Base-by-base conservation (phyloP, 2,797 vertebrate genomes). In the Oreonectes daqikongensis region DNA sequence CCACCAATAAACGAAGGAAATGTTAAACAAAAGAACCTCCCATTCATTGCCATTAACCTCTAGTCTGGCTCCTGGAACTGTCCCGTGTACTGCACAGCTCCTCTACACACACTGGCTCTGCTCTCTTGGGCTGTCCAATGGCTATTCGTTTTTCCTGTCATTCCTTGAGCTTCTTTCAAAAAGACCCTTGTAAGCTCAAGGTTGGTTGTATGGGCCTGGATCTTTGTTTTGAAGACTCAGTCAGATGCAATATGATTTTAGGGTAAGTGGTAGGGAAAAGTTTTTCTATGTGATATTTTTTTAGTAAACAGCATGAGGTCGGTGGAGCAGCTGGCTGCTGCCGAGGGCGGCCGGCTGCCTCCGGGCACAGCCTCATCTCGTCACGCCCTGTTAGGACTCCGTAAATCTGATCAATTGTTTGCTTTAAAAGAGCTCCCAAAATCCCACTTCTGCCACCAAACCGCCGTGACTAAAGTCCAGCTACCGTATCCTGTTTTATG, bases 11-110 rank as follows among this genome's bases (percentile, higher is more conserved):
- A 94, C 92, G 92, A 91, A 92, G 92, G 89, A 91, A 94, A 92
- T 89, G 93, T 94, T 93, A 92, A 94, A 93, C 91, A 93, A 94
- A 91, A 88, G 90, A 92, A 88, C 91, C 93, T 93, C 92, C 91
- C 88, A 92, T 92, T 93, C 85, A 64, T 86, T 85, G 85, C 88
- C 89, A 92, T 92, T 91, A 93, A 93, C 91, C 90, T 90, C 87
- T 15, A 20, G n/a, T 69, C 69, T 90, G 85, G 84, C 86, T 90
- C 85, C 85, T 82, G 84, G 76, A 79, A 86, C 86, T 88, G 88
- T 88, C 87, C 80, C 5, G 83, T 79, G 75, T 60, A 74, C 78
- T 74, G 63, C 66, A 85, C 78, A 5, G 0, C 0, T 38, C 12
- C 17, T 53, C 12, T 44, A 26, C 20, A 44, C 55, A 67, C 38